Base-by-base conservation (phyloP, 2,113 vertebrate species). In the Nymphicus hollandicus region DNA sequence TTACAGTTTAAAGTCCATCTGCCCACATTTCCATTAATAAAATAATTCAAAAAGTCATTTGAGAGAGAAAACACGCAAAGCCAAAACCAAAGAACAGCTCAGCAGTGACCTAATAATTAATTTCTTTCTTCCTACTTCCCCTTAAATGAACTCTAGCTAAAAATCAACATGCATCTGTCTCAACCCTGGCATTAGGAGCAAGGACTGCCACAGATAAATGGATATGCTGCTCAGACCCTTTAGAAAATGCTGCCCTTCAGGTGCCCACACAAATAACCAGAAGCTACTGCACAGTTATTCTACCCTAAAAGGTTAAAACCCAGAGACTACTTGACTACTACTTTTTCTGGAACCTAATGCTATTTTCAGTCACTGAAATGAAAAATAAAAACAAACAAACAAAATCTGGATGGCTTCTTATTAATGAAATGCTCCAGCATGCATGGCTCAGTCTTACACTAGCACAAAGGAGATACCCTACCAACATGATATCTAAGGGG, bases 21-120 rank as follows among this genome's bases (percentile, higher is more conserved):
- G 95, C 90, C 79, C 82, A 93, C 60, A 68, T 89, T 74, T 64
- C 90, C 93, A 72, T 94, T 90, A 95, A 95, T 91, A 88, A 96
- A 96, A 90, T 52, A 83, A 80, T 80, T 88, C 73, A 33, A 11
- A 68, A 78, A 86, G 50, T n/a, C 60, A n/a, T 84, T 43, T 53
- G 66, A 86, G 88, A 84, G 43, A n/a, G 37, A 37, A 65, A 93
- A 81, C 1, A 53, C 1, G 0, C 56, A 33, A 86, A 91, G 81
- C 73, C 71, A 79, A 61, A 68, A 47, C 80, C 31, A 50, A 88
- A 39, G 85, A 92, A 20, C 0, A 0, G 24, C 78, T 93, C 66
- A 69, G 74, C 55, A 16, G 79, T 58, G 74, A 72, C 89, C 91
- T 72, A 49, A 9, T 35, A 91, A 93, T 95, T 94, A 89, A 96